Conservation (phyloP, 2,113 vertebrate species). For the Bubo scandiacus region DNA sequence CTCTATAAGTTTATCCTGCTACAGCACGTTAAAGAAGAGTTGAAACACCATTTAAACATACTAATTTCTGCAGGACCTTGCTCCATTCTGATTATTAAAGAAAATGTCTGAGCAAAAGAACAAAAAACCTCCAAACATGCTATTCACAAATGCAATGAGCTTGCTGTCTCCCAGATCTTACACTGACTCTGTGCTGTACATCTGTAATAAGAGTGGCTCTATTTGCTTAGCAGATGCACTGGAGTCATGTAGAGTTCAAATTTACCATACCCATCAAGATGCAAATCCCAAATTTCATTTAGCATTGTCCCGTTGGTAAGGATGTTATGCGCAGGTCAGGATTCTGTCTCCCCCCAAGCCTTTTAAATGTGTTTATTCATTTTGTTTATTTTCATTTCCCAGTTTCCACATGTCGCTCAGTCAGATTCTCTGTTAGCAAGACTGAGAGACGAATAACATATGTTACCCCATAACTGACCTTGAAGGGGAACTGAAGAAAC, state of each 20-base stretch:
- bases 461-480: slow-evolving; percentile 67
- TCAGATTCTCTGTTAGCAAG: slow-evolving; percentile 59
- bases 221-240: slow-evolving; percentile 6
- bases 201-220: slow-evolving; percentile 5
- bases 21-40: background rate
- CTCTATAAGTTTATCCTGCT: background rate
- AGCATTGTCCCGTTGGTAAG: slow-evolving; percentile 7
- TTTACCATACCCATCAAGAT: slow-evolving; percentile 39
- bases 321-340: background rate
- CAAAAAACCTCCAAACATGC: background rate
- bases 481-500: slow-evolving; percentile 50
- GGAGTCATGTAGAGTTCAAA: slow-evolving; percentile 64
- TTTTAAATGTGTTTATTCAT: slow-evolving; percentile 55
- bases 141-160: background rate
- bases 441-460: slow-evolving; percentile 59
- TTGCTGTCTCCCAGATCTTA: background rate
- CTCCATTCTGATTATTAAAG: background rate
- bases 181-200: background rate
- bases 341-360: slow-evolving; percentile 27
- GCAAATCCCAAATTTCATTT: slow-evolving; percentile 50
- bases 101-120: background rate
- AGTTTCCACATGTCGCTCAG: slow-evolving; percentile 52
- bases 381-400: slow-evolving; percentile 66
- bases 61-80: background rate
- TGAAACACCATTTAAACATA: background rate